Conservation (phyloP, 2,888 invertebrate species). For the Lamellibrachia columna region DNA sequence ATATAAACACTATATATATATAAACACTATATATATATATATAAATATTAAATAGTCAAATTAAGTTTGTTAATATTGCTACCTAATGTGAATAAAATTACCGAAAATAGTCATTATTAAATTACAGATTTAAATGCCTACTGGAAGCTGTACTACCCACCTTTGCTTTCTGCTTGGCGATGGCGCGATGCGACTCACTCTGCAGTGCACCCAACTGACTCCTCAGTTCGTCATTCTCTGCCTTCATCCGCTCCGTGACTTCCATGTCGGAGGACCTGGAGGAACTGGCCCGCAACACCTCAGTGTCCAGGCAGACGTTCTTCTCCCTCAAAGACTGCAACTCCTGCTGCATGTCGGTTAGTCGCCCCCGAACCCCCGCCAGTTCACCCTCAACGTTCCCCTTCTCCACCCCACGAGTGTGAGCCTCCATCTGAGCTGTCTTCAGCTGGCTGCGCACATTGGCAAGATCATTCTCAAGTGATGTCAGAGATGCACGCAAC, state of each 20-base stretch:
- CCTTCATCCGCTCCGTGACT: not conserved
- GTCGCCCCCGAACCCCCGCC: slow-evolving; percentile 27
- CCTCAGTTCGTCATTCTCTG: slow-evolving; percentile 27
- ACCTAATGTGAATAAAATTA: no score
- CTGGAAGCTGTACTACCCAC: slow-evolving; percentile 18
- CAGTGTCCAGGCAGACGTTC: not conserved
- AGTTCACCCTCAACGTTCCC: slow-evolving; percentile 35
- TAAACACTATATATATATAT: no score
- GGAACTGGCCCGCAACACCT: not conserved
- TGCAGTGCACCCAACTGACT: slow-evolving; percentile 53
- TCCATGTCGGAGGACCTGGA: not conserved
- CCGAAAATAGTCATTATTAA: no score
- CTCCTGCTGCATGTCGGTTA: slow-evolving; percentile 35
- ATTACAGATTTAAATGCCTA: not conserved
- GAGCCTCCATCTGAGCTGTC: not conserved
- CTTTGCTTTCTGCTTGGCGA: slow-evolving; percentile 48
- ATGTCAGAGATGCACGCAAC: not conserved
- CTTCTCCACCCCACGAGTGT: slow-evolving; percentile 34
- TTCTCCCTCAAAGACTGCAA: slow-evolving; percentile 26
- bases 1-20: no score
- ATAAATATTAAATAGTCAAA: no score
- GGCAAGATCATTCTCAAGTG: not conserved
- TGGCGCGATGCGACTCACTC: slow-evolving; percentile 46
- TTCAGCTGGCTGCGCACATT: not conserved
- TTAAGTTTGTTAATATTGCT: no score